Evolutionary conservation across 2,113 vertebrate genomes (phyloP), one percentile per base, ranked within the genome.

Genomic region (Aphyosemion australe): DNA sequence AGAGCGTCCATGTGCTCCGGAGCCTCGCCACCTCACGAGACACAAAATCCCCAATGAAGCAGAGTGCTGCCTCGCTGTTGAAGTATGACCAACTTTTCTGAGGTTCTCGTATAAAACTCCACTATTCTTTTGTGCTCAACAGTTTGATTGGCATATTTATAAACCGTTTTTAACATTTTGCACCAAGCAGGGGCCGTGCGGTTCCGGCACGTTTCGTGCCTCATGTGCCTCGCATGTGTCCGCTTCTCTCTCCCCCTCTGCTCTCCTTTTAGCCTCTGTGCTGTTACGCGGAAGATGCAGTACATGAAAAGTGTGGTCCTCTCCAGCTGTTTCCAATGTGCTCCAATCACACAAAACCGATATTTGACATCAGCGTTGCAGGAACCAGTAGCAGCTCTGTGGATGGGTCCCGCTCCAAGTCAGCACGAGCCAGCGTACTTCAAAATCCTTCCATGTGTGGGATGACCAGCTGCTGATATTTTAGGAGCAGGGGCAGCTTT

Each of bases 61-160:
- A 32, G 57, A 68, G 61, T 39, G 48, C 43, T 60, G 37, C 58
- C 47, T 64, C 72, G 60, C 79, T 74, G 59, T 84, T 87, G 78
- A 88, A 81, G 80, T 83, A 74, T 68, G 68, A 65, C 62, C 76
- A 71, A 61, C 70, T 54, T 76, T 77, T 78, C 76, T 83, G 70
- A 87, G 84, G 65, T 65, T 86, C 72, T 19, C 74, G 86, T 85
- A 84, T 87, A 72, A 87, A 88, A 80, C 61, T 42, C 15, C 37
- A 18, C 72, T 50, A 62, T 64, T 72, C 77, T 26, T 76, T 53
- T 53, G 77, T 73, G 54, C 70, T 69, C 64, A 78, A 79, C 75
- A 72, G 83, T 83, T 82, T 82, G 84, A 84, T 50, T 72, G 65
- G 68, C 76, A 79, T 86, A 84, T 89, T 88, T 90, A 82, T 82